A percentile compares a stretch with the other conserved stretches of the same genome.
phyloP scores from a whole-genome alignment of 2,797 vertebrate species.

The Taenioides sp. region DNA sequence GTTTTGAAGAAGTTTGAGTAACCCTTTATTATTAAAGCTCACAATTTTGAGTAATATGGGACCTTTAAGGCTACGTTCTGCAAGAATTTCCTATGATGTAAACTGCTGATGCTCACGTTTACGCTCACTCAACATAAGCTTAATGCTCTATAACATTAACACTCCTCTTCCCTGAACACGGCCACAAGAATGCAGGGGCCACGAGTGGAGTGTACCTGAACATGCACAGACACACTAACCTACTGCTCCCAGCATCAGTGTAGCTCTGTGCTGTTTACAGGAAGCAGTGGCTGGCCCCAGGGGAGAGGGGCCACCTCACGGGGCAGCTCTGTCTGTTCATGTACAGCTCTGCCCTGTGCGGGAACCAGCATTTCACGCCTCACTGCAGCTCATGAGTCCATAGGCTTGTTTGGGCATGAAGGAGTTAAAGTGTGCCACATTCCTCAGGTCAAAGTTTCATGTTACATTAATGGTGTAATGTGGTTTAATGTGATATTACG shows the following conservation, averaged over 20 bases:
- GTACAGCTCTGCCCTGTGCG: slow-evolving; percentile 65
- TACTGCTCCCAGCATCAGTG: slow-evolving; percentile 52
- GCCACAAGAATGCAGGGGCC: slow-evolving; percentile 28
- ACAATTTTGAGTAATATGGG: too few species aligned
- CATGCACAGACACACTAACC: slow-evolving; percentile 16
- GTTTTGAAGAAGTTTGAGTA: too few species aligned
- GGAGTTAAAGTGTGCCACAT: slow-evolving; percentile 66
- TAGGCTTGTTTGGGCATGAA: slow-evolving; percentile 43
- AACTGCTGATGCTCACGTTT: slow-evolving; percentile 9
- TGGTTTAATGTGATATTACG: neutral
- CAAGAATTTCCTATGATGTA: neutral
- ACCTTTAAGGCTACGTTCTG: neutral
- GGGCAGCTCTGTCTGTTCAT: slow-evolving; percentile 64
- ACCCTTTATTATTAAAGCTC: too few species aligned
- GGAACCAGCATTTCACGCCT: slow-evolving; percentile 62
- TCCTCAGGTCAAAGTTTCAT: slow-evolving; percentile 39
- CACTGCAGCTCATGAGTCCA: slow-evolving; percentile 48
- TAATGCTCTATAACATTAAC: slow-evolving; percentile 7
- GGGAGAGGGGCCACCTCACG: slow-evolving; percentile 64
- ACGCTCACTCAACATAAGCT: slow-evolving; percentile 10
- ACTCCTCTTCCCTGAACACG: slow-evolving; percentile 10
- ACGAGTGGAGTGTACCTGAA: slow-evolving; percentile 8
- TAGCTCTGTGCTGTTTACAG: slow-evolving; percentile 64
- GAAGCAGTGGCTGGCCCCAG: slow-evolving; percentile 57
- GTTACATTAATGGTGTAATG: neutral